Base-by-base conservation (phyloP, 2,797 vertebrate genomes). In the Phaenicophaeus curvirostris region DNA sequence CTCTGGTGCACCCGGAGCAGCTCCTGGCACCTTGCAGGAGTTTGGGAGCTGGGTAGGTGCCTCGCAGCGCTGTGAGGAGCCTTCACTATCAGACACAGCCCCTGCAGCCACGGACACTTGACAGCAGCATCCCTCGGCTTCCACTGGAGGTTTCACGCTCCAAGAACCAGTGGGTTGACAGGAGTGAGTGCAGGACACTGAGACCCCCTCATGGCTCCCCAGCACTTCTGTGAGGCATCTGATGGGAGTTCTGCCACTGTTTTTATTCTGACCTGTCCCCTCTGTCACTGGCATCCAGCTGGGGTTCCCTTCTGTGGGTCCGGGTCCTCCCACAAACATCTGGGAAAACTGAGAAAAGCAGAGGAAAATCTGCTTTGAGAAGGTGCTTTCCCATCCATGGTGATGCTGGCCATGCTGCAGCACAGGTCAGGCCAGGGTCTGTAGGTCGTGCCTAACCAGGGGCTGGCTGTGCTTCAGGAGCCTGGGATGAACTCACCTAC, bases 31-130 rank as follows among this genome's bases (percentile, higher is more conserved):
- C 25, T 9, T 8, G 21, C 3, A 1, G 31, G 37, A 76, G 37
- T 2, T 53, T 12, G 24, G 65, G 31, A 39, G 51, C 1, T 23
- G 55, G 12, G 35, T 28, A 35, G 50, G 27, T 2, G 0, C 61
- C 2, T 5, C 33, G 39, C 0, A 5, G 13, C 28, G 63, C 54
- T 55, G 15, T 19, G 73, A 3, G 18, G 51, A 69, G 31, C 33
- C 18, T 41, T 9, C 53, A 31, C 12, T 7, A 19, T 13, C 6
- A 2, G 54, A 27, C 50, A 28, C 33, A 0, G 3, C 2, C 46
- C 4, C 0, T 0, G 4, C 0, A 0, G 17, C 17, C 35, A 11
- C 0, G 0, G 25, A 37, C 2, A 1, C 35, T 14, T 21, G 1
- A 6, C 71, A 73, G 46, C 41, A 39, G 54, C 11, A 1, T 3